phyloP scores from a whole-genome alignment of 2,888 invertebrate genomes.

The Petrolisthes manimaculis region DNA sequence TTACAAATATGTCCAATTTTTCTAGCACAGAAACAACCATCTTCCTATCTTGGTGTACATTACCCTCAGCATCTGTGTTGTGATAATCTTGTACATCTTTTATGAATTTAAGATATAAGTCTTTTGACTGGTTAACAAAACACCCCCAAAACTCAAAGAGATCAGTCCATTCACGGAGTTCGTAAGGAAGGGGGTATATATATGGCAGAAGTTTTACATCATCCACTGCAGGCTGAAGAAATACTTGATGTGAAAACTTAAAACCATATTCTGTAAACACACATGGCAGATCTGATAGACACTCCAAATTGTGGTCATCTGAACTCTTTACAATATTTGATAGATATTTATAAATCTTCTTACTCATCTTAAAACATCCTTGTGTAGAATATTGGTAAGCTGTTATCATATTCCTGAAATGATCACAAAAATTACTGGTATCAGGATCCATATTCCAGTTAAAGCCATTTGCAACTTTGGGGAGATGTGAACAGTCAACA shows the following conservation, averaged over 20 bases:
- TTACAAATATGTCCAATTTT: background rate
- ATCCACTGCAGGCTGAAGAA: background rate
- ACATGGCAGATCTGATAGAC: background rate
- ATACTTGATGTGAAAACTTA: slow-evolving; percentile 24
- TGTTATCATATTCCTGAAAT: slow-evolving; percentile 21
- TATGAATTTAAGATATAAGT: slow-evolving; percentile 9
- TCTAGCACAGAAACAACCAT: slow-evolving; percentile 32
- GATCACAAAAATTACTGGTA: background rate
- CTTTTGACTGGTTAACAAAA: slow-evolving; percentile 12
- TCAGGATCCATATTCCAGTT: slow-evolving; percentile 22
- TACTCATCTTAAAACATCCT: background rate
- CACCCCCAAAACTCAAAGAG: slow-evolving; percentile 30
- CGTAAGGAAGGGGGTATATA: slow-evolving; percentile 21
- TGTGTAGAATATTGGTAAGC: background rate
- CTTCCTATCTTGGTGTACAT: background rate
- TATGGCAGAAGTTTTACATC: slow-evolving; percentile 28
- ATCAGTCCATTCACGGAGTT: slow-evolving; percentile 5
- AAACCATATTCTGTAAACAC: slow-evolving; percentile 32
- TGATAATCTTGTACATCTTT: slow-evolving; percentile 7
- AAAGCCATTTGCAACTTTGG: slow-evolving; percentile 6
- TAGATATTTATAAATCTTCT: slow-evolving; percentile 9
- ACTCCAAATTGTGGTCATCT: background rate
- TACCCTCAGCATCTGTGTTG: background rate
- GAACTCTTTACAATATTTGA: background rate
- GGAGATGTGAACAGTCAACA: slow-evolving; percentile 2